A percentile compares a stretch with the other conserved stretches of the same genome.
phyloP scores from a whole-genome alignment of 2,797 vertebrate genomes.

The Scomberomorus guttatus region DNA sequence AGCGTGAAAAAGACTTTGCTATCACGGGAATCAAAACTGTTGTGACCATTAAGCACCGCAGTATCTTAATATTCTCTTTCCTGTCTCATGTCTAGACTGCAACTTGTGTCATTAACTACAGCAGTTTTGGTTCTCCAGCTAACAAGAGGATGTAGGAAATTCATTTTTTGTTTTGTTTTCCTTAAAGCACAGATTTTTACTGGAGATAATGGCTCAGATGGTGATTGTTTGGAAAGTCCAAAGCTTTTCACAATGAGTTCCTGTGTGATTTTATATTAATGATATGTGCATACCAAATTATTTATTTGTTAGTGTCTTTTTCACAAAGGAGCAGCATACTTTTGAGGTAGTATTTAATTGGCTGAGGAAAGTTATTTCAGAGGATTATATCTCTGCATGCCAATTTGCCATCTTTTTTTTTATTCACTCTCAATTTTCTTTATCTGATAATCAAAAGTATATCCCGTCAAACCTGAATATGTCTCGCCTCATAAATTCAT shows the following conservation, averaged over 20 bases:
- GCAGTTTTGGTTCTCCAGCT: slow-evolving; percentile 1
- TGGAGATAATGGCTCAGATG: slow-evolving; percentile 17
- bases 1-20: slow-evolving; percentile 64
- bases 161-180: slow-evolving; percentile 30
- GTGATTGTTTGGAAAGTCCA: slow-evolving; percentile 31
- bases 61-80: slow-evolving; percentile 47
- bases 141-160: slow-evolving; percentile 10
- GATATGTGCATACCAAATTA: slow-evolving; percentile 21
- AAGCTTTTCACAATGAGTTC: slow-evolving; percentile 37
- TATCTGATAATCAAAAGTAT: slow-evolving; percentile 54
- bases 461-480: slow-evolving; percentile 31
- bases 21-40: slow-evolving; percentile 58
- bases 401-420: slow-evolving; percentile 30
- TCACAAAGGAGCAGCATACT: slow-evolving; percentile 30
- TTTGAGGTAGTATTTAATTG: slow-evolving; percentile 36
- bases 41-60: slow-evolving; percentile 48
- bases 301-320: slow-evolving; percentile 37
- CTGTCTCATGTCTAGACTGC: slow-evolving; percentile 62
- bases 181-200: slow-evolving; percentile 1
- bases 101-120: slow-evolving; percentile 53
- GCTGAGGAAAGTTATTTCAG: slow-evolving; percentile 44
- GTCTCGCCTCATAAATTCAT: slow-evolving; percentile 40
- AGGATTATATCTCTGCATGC: slow-evolving; percentile 38
- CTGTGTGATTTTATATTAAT: slow-evolving; percentile 39
- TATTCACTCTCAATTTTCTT: slow-evolving; percentile 32